phyloP scores from a whole-genome alignment of 2,888 invertebrate species.

The Koerneria pararmatus region DNA sequence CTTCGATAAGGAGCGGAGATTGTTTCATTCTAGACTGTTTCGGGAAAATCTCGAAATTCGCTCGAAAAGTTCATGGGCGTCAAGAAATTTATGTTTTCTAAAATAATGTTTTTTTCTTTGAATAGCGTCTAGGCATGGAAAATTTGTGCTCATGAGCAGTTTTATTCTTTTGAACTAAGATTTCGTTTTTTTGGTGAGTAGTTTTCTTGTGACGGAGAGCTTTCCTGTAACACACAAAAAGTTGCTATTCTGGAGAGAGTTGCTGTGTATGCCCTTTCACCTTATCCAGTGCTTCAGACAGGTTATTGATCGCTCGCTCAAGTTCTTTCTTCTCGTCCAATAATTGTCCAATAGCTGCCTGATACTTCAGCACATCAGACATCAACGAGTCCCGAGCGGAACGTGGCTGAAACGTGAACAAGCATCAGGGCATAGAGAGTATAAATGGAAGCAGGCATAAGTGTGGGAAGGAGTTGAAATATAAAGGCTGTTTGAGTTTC shows the following conservation, averaged over 20 bases:
- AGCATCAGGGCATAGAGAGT: background rate
- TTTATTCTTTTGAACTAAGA: too few species aligned
- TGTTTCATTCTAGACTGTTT: too few species aligned
- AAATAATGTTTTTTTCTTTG: too few species aligned
- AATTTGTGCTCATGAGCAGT: too few species aligned
- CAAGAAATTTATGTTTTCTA: too few species aligned
- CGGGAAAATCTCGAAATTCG: too few species aligned
- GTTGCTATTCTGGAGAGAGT: constrained; percentile 9
- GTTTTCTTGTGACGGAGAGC: too few species aligned
- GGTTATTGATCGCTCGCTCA: constrained; percentile 29
- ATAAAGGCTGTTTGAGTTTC: background rate
- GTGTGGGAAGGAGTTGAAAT: background rate
- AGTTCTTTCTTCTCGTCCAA: constrained; percentile 38
- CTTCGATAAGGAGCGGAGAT: too few species aligned
- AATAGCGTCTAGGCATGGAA: too few species aligned
- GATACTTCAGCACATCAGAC: constrained; percentile 30
- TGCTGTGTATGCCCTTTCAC: constrained; percentile 23
- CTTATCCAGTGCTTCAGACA: constrained; percentile 30
- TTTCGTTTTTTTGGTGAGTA: too few species aligned
- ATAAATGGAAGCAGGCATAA: background rate
- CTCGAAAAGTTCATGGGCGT: too few species aligned
- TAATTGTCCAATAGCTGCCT: constrained; percentile 31
- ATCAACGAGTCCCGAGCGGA: constrained; percentile 27
- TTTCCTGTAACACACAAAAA: constrained; percentile 21
- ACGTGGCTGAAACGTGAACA: constrained; percentile 1